phyloP scores from a whole-genome alignment of 2,113 vertebrate genomes.

The Mungos mungo region DNA sequence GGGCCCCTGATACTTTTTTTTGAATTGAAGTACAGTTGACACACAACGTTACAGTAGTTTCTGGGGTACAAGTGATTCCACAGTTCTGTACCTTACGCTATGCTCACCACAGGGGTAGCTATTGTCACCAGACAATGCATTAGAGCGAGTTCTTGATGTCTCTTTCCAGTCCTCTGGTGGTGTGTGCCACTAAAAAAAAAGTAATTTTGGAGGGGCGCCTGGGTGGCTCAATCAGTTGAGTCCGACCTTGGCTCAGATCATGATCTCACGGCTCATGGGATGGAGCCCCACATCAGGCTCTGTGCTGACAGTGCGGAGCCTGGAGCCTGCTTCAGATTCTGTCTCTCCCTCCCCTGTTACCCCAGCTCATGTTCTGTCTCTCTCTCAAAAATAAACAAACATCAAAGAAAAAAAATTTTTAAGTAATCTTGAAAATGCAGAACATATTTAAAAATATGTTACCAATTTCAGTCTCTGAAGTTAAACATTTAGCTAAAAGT shows the following conservation, averaged over 20 bases:
- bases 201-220: no score
- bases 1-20: not conserved
- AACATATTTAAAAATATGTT: not conserved
- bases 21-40: not conserved
- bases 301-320: no score
- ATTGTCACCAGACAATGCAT: not conserved
- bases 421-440: not conserved
- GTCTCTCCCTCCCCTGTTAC: no score
- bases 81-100: not conserved
- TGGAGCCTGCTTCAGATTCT: no score
- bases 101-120: not conserved
- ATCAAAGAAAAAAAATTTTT: no score
- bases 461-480: conserved; percentile 9
- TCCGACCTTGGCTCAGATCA: no score
- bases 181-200: not conserved
- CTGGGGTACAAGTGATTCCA: not conserved
- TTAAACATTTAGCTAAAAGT: not conserved
- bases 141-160: not conserved
- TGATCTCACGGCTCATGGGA: no score
- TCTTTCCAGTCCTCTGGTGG: not conserved
- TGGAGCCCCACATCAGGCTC: no score
- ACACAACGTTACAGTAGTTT: not conserved
- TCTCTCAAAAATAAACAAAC: no score
- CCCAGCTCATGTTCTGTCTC: no score
- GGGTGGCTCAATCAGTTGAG: no score